A percentile compares a stretch with the other conserved stretches of the same genome.
phyloP scores from a whole-genome alignment of 2,113 vertebrate species.

The Genyomyrus donnyi region DNA sequence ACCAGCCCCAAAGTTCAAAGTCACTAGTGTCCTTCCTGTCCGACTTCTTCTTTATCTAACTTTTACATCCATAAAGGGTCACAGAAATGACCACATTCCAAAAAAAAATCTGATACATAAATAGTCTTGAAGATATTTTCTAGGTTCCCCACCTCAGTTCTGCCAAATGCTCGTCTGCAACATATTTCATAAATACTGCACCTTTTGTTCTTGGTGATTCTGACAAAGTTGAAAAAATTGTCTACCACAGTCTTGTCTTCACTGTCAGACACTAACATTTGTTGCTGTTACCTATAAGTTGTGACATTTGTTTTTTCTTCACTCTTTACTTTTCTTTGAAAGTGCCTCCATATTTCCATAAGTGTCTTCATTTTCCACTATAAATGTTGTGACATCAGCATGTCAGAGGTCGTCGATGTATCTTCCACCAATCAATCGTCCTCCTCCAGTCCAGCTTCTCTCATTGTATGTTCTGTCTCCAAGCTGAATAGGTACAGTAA shows the following conservation, averaged over 20 bases:
- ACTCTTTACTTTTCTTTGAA: background rate
- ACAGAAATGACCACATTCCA: background rate
- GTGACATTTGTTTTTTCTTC: background rate
- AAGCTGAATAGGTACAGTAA: background rate
- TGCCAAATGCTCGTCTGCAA: too few species aligned
- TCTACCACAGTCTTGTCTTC: background rate
- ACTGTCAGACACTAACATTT: background rate
- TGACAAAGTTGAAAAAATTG: background rate
- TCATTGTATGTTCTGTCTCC: background rate
- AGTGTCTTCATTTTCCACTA: background rate
- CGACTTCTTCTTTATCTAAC: background rate
- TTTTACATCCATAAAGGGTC: background rate
- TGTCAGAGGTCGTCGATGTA: background rate
- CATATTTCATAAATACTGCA: background rate
- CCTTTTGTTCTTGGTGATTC: background rate
- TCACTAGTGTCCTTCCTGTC: background rate
- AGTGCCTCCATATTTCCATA: background rate
- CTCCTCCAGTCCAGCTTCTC: background rate
- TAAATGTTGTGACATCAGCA: background rate
- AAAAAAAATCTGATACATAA: background rate
- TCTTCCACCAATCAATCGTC: background rate
- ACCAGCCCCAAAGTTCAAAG: background rate
- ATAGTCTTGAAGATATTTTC: background rate
- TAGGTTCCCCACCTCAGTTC: background rate
- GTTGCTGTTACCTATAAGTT: background rate